Base-by-base conservation (phyloP, 2,113 vertebrate species). In the Narcine bancroftii region DNA sequence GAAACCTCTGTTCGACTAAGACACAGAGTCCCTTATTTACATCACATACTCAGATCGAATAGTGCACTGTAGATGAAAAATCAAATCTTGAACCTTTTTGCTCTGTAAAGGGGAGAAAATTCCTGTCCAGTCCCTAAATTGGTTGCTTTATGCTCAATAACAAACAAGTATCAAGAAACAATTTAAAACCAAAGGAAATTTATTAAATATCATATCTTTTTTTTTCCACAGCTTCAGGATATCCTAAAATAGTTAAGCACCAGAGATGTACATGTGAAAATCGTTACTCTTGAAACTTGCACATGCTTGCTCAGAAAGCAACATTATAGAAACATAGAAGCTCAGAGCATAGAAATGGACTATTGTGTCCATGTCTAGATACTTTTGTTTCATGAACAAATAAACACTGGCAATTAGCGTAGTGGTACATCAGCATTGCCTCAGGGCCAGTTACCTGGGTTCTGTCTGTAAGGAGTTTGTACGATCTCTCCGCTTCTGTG, bases 331-430 rank as follows among this genome's bases (percentile, higher is more conserved):
- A 21, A 24, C 66, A 69, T 24, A 69, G 17, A 69, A 69, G 5
- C 5, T 24, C 21, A 69, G 5, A 69, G 66, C 66, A 69, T 69
- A 26, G 66, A 69, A 69, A 26, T 17, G 26, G 19, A 69, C 66
- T 69, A 26, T 5, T 69, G 66, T 26, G 66, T 5, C 17, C 66
- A 56, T 85, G 13, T 5, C 79, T 4, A n/a, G 26, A 83, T 56
- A 83, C 9, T 50, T 50, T 21, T 24, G 29, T 26, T n/a, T 56
- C 56, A 33, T 85, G 33, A n/a, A 85, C 39, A 33, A 33, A 36
- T 85, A 85, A 85, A 85, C 56, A 85, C 45, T 77, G 75, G 42
- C 39, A n/a, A n/a, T n/a, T n/a, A n/a, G n/a, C n/a, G n/a, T n/a
- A n/a, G n/a, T n/a, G n/a, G n/a, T n/a, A n/a, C n/a, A n/a, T n/a